These are phyloP conservation scores for Melanerpes formicivorus DNA, from an alignment of 2,113 vertebrate species.

Conservation along the genomic window DNA sequence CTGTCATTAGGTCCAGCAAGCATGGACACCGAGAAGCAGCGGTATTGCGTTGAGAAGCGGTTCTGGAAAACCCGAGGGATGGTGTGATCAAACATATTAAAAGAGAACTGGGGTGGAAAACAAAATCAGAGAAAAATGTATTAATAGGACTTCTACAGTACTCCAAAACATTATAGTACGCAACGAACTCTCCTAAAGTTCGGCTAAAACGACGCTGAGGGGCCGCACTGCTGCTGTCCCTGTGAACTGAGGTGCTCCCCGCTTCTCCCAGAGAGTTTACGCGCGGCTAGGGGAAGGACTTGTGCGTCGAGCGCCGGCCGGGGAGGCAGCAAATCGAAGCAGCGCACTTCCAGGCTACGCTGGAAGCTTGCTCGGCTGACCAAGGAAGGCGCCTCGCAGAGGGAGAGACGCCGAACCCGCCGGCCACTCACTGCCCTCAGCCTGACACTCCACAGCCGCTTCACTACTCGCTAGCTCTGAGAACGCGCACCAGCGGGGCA, in stretches of 20 bases:
- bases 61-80: slow-evolving; percentile 94
- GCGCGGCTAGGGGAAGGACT: fast-evolving
- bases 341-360: fast-evolving
- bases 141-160: background rate
- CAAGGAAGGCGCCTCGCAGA: background rate
- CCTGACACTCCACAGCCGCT: background rate
- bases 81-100: slow-evolving; percentile 96
- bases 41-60: slow-evolving; percentile 97
- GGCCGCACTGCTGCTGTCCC: fast-evolving
- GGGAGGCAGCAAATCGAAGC: background rate
- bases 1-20: slow-evolving; percentile 97
- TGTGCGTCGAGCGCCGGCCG: background rate
- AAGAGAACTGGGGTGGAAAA: slow-evolving; percentile 84
- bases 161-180: fast-evolving
- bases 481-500: background rate
- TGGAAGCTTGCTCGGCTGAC: fast-evolving
- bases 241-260: fast-evolving
- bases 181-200: fast-evolving
- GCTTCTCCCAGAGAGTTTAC: background rate
- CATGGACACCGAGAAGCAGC: slow-evolving; percentile 98
- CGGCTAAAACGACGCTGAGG: fast-evolving
- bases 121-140: background rate
- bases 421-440: background rate
- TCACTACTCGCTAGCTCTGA: background rate
- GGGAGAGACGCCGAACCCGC: background rate